phyloP scores from a whole-genome alignment of 2,797 vertebrate species.

The Glyptemys insculpta region DNA sequence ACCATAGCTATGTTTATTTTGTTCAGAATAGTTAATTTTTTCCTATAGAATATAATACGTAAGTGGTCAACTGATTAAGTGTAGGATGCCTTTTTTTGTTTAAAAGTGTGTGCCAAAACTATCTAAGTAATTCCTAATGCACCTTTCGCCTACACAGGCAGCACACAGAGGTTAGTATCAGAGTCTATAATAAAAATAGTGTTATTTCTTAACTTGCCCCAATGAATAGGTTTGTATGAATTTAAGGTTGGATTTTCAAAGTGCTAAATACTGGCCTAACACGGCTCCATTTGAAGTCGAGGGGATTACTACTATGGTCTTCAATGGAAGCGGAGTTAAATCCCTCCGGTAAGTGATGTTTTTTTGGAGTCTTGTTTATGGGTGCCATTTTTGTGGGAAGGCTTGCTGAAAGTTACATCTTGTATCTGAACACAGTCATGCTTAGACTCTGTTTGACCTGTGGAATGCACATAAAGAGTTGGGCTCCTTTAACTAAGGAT shows the following conservation, averaged over 20 bases:
- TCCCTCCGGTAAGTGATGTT: background rate
- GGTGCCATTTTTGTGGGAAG: background rate
- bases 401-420: background rate
- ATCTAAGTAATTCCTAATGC: background rate
- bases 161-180: fast-evolving
- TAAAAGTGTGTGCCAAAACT: background rate
- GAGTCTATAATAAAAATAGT: background rate
- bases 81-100: background rate
- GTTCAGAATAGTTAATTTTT: background rate
- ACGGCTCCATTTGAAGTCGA: background rate
- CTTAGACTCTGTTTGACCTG: background rate
- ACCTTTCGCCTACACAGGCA: background rate
- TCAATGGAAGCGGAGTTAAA: background rate
- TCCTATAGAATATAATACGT: background rate
- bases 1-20: background rate
- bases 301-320: background rate
- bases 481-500: background rate
- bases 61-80: background rate
- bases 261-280: background rate
- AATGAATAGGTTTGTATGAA: background rate
- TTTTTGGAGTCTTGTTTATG: background rate
- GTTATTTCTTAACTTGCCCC: background rate
- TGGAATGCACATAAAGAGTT: background rate
- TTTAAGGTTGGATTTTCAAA: background rate
- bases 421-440: background rate